Evolutionary conservation across 2,888 invertebrate genomes (phyloP).

Genomic region (Pegoplata infirma): DNA sequence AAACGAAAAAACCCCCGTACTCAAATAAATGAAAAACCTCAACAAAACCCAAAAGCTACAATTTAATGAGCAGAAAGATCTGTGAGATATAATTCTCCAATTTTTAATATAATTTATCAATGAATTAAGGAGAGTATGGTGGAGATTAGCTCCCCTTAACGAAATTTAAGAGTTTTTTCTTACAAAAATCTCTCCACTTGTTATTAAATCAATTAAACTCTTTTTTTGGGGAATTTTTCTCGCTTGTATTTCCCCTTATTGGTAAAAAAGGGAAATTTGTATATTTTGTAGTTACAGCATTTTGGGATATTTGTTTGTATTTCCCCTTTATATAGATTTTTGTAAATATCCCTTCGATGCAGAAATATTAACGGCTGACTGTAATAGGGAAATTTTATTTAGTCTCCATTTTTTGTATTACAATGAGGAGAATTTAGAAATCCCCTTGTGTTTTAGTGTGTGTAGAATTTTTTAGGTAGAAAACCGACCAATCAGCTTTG

Average conservation of each 20-base stretch:
- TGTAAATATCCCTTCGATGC: too few species aligned
- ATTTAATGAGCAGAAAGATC: constrained; percentile 8
- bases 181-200: background rate
- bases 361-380: too few species aligned
- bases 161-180: background rate
- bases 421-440: constrained; percentile 15
- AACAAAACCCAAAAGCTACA: background rate
- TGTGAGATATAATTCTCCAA: background rate
- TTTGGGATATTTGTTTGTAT: too few species aligned
- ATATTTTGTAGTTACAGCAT: too few species aligned
- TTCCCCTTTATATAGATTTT: too few species aligned
- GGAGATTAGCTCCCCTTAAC: background rate
- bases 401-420: background rate
- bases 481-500: constrained; percentile 53
- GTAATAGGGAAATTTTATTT: too few species aligned
- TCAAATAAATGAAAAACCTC: background rate
- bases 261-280: background rate
- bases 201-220: too few species aligned
- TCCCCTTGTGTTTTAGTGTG: constrained; percentile 9
- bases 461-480: constrained; percentile 5
- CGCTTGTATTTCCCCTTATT: background rate
- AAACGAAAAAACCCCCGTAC: too few species aligned
- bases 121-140: background rate
- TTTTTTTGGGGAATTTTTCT: background rate
- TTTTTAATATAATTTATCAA: background rate